phyloP scores from a whole-genome alignment of 2,888 invertebrate genomes.

The Oscheius sp. region DNA sequence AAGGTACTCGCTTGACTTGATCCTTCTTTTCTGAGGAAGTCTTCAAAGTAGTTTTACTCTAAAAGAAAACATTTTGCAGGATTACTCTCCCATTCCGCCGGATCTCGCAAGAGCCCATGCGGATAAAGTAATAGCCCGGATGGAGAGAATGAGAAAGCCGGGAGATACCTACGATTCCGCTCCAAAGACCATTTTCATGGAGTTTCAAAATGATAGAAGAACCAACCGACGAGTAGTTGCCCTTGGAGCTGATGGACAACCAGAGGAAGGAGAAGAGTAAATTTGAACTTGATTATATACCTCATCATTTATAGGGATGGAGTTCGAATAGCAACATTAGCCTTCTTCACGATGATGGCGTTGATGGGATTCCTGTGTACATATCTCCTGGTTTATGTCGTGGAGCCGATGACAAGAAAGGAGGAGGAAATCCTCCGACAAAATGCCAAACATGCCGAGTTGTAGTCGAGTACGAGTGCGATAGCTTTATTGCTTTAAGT shows the following conservation, averaged over 20 bases:
- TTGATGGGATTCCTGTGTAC: constrained; percentile 31
- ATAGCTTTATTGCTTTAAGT: too few species aligned
- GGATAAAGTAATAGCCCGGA: constrained; percentile 20
- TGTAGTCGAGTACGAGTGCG: too few species aligned
- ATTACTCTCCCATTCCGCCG: not conserved
- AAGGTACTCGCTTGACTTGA: not conserved
- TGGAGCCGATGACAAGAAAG: constrained; percentile 26
- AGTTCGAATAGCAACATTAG: constrained; percentile 28
- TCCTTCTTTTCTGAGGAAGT: not conserved
- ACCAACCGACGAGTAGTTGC: constrained; percentile 5
- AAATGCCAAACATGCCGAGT: not conserved
- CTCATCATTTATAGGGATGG: constrained; percentile 19
- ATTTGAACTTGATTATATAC: not conserved
- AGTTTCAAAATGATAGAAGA: constrained; percentile 14
- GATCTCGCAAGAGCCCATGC: constrained; percentile 16
- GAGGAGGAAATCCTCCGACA: constrained; percentile 1
- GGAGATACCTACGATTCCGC: constrained; percentile 24
- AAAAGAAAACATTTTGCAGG: not conserved
- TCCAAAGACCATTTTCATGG: not conserved
- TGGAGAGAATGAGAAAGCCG: constrained; percentile 21
- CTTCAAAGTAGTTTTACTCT: not conserved
- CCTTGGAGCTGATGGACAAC: not conserved
- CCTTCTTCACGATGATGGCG: constrained; percentile 34
- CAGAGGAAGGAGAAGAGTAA: constrained; percentile 19
- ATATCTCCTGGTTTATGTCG: constrained; percentile 30